phyloP scores from a whole-genome alignment of 2,888 invertebrate genomes.

The Xanthorhoe designata region DNA sequence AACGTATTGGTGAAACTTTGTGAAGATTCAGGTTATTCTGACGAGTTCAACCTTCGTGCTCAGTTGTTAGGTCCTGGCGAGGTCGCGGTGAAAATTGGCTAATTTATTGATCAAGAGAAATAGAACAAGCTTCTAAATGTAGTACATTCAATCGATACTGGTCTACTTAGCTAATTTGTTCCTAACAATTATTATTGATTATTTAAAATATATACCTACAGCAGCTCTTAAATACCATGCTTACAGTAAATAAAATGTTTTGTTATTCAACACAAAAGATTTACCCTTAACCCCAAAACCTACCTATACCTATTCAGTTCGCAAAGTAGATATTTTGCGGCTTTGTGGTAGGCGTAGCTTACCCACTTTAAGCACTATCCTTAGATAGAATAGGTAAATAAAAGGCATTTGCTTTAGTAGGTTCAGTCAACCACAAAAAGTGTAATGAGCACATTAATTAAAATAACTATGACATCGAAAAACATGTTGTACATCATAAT shows the following conservation, averaged over 20 bases:
- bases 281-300: too few species aligned
- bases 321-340: background rate
- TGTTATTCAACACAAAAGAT: too few species aligned
- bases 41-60: background rate
- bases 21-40: background rate
- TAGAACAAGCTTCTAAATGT: slow-evolving; percentile 7
- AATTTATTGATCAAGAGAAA: slow-evolving; percentile 27
- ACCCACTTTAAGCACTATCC: background rate
- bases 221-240: too few species aligned
- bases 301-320: background rate
- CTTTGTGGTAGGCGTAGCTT: background rate
- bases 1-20: background rate
- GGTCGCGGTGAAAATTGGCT: slow-evolving; percentile 25
- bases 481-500: too few species aligned
- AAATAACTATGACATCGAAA: too few species aligned
- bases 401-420: too few species aligned
- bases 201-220: background rate
- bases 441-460: too few species aligned
- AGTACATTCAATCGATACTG: background rate
- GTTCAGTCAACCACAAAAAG: too few species aligned
- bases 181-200: background rate
- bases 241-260: too few species aligned
- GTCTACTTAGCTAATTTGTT: background rate
- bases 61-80: slow-evolving; percentile 19
- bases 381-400: background rate